Evolutionary conservation across 2,888 invertebrate genomes (phyloP), one percentile per base, ranked within the genome.

Genomic region (Orthonychiurus folsomi): DNA sequence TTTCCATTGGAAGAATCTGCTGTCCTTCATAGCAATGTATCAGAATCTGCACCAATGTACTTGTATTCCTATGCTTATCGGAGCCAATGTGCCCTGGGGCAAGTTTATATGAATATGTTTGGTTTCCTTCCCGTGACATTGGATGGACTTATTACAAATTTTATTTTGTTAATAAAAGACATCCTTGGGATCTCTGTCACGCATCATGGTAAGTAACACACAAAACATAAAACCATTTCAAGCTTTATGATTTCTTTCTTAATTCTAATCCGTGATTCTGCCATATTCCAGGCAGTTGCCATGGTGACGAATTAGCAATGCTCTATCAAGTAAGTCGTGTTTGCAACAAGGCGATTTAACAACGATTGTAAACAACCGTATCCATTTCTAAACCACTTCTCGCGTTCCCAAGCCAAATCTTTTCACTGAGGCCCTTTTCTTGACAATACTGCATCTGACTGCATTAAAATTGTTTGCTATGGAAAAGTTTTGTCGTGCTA

Each of bases 1-100:
- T 63, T 63, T 20, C 66, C 66, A 2, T 47, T 67, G 15, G 59
- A 64, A n/a, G 66, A 69, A 23, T 54, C 62, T 3, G 59, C 63
- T n/a, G 52, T 55, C 1, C 47, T 28, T 50, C 56, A 62, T 24
- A 3, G 9, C 5, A 55, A 55, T 24, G 21, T 3, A 3, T 60
- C 65, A 3, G 52, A 18, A 24, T 50, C 56, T 24, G 12, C 21
- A 24, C 57, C 57, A 3, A 57, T 37, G 28, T 28, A 28, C 28
- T 5, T 57, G 28, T 47, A 57, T 25, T 27, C 26, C n/a, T 57
- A 57, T 23, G 3, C 57, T n/a, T 57, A 27, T 20, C 27, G 23
- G 37, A n/a, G 24, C 5, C 20, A 57, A 20, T 20, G 25, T 25
- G 57, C 57, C 37, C 12, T 57, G 18, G 57, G 28, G 3, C 57